phyloP scores from a whole-genome alignment of 2,113 vertebrate species.

The Puntigrus tetrazona region DNA sequence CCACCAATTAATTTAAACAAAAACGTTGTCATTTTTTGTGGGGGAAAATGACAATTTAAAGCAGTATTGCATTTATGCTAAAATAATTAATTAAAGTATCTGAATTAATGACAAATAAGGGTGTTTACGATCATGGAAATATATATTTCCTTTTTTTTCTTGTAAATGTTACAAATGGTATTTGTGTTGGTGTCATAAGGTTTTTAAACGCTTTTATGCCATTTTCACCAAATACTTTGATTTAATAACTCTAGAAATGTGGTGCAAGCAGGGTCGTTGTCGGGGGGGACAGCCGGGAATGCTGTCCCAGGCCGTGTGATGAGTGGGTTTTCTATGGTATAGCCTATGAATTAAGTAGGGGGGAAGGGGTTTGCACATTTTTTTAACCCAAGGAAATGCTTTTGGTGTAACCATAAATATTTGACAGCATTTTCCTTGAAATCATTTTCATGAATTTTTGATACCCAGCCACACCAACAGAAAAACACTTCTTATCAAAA shows the following conservation, averaged over 20 bases:
- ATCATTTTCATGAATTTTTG: background rate
- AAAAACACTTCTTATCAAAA: background rate
- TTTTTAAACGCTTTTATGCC: background rate
- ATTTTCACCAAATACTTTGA: background rate
- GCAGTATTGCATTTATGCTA: too few relatives aligned
- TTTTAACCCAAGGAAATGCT: background rate
- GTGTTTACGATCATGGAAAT: background rate
- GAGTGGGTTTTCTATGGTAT: background rate
- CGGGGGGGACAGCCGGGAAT: background rate
- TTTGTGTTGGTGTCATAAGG: background rate
- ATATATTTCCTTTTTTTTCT: background rate
- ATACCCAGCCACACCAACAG: background rate
- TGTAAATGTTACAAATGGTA: background rate
- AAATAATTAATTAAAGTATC: background rate
- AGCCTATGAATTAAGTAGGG: background rate
- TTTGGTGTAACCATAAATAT: background rate
- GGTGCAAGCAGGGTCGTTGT: background rate
- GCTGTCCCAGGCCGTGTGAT: conserved; percentile 22
- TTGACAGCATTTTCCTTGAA: background rate
- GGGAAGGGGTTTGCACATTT: background rate
- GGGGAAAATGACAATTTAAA: too few relatives aligned
- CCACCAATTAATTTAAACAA: too few relatives aligned
- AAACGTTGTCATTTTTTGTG: too few relatives aligned
- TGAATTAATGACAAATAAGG: background rate
- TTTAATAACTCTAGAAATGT: background rate